phyloP scores from a whole-genome alignment of 1,140 invertebrate species.

The Zaprionus africanus region DNA sequence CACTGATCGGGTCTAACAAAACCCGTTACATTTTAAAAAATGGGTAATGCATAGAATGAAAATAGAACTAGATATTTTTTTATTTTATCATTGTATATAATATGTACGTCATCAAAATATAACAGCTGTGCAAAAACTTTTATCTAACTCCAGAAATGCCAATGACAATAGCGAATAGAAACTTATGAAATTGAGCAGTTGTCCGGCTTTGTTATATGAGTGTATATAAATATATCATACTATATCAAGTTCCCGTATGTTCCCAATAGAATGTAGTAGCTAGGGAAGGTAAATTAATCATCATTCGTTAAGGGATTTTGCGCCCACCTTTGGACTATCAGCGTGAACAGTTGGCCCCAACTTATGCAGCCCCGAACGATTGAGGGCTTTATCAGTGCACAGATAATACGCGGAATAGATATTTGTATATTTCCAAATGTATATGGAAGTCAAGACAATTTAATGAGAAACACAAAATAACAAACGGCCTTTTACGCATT shows the following conservation, averaged over 20 bases:
- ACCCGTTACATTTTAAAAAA: not conserved
- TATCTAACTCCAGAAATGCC: not conserved
- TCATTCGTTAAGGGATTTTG: constrained; percentile 5
- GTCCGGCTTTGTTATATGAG: not conserved
- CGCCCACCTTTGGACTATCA: not conserved
- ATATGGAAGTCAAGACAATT: not conserved
- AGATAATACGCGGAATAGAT: not conserved
- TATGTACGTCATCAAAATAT: not conserved
- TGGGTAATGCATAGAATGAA: not conserved
- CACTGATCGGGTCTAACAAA: not conserved
- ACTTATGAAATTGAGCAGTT: not conserved
- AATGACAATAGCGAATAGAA: not conserved
- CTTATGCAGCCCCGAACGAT: not conserved
- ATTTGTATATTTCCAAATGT: not conserved
- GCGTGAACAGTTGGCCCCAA: not conserved
- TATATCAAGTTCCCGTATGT: not conserved
- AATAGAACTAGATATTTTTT: not conserved
- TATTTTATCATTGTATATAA: not conserved
- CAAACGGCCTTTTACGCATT: not conserved
- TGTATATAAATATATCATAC: not conserved
- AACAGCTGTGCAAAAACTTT: not conserved
- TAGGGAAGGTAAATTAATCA: not conserved
- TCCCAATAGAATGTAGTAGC: not conserved
- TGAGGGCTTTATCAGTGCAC: not conserved
- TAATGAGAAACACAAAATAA: not conserved